Evolutionary conservation across 2,888 invertebrate genomes (phyloP), one percentile per base, ranked within the genome.

Genomic region (Mantis religiosa): DNA sequence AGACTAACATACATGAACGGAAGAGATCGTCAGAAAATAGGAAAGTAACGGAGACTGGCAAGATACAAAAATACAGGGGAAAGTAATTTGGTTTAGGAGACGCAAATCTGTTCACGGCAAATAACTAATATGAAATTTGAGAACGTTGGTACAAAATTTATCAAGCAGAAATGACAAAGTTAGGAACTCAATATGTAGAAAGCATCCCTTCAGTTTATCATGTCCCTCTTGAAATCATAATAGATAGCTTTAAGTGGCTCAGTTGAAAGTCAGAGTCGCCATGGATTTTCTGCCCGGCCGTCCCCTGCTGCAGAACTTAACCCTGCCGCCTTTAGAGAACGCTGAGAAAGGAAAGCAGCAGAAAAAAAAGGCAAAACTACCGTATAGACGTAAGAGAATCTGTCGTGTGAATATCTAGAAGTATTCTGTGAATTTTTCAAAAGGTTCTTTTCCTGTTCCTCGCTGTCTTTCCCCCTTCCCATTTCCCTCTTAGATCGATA

Each of bases 251-350:
- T 71, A 71, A 71, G 54, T 25, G 54, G 25, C 15, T 71, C 15
- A 25, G 20, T 25, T 71, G 54, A 14, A 20, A 71, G 54, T 25
- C 54, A 71, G 20, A 85, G 85, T 28, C 27, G 86, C 81, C 85
- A 86, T 86, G 81, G 86, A 86, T 81, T 86, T 8, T 82, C 84
- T 88, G 87, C 87, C 89, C 87, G 87, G 87, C 54, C 87, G 87
- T 84, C 84, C 86, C 82, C 30, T 88, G 54, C 54, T 20, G 54
- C 54, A 71, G 20, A 71, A 71, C 54, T 71, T 25, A 71, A 71
- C 54, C 54, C 54, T 71, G 20, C 54, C 54, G 54, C 54, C 54
- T 71, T 71, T 3, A 25, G 54, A 71, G 54, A 71, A 25, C 25
- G 54, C 54, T 20, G 54, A 25, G 54, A 71, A 71, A 71, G 20